phyloP scores from a whole-genome alignment of 2,888 invertebrate genomes.

The Orthonychiurus folsomi region DNA sequence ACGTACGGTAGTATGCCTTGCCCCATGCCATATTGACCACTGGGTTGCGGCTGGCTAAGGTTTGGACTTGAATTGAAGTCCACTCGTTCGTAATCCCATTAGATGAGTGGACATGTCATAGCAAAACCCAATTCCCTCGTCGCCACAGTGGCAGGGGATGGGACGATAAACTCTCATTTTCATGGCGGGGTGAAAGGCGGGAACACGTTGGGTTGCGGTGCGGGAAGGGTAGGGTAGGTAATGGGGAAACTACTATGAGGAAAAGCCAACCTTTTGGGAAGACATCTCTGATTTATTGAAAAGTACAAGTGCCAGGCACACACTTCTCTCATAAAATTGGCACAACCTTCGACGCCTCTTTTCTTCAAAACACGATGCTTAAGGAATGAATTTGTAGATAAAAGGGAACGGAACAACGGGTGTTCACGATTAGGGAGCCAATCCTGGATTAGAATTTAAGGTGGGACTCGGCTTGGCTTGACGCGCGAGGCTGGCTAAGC shows the following conservation, averaged over 20 bases:
- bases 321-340: slow-evolving; percentile 14
- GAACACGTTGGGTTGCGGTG: too few relatives aligned
- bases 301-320: slow-evolving; percentile 14
- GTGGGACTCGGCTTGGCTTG: too few relatives aligned
- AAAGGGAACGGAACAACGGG: too few relatives aligned
- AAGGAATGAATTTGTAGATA: too few relatives aligned
- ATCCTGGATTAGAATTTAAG: too few relatives aligned
- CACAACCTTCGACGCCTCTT: slow-evolving; percentile 3
- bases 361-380: too few relatives aligned
- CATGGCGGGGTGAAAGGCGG: slow-evolving; percentile 1
- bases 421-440: too few relatives aligned
- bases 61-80: not conserved
- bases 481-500: too few relatives aligned
- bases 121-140: not conserved
- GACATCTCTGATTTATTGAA: slow-evolving; percentile 12
- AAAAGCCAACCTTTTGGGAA: not conserved
- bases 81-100: slow-evolving; percentile 1
- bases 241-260: not conserved
- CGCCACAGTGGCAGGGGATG: not conserved
- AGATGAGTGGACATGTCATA: slow-evolving; percentile 1
- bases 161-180: slow-evolving; percentile 1
- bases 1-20: too few relatives aligned
- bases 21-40: too few relatives aligned
- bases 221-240: not conserved
- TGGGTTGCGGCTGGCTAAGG: not conserved